phyloP scores from a whole-genome alignment of 2,888 invertebrate species.

The Teleogryllus oceanicus region DNA sequence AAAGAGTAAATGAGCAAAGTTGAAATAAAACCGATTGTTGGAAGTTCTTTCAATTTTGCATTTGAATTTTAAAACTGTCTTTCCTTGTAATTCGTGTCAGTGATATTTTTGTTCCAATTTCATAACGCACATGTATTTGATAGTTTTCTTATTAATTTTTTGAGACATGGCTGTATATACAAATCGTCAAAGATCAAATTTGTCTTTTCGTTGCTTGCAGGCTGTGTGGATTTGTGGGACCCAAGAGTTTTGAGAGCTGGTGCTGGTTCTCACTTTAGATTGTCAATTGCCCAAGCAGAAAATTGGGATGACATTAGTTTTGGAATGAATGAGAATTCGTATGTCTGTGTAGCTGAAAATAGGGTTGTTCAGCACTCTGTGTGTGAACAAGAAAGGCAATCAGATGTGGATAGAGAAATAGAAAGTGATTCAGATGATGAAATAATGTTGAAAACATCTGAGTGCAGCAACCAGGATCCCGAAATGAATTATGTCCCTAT shows the following conservation, averaged over 20 bases:
- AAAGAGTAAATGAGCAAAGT: no score
- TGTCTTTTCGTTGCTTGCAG: conserved; percentile 48
- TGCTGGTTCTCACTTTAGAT: conserved; percentile 79
- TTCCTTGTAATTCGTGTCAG: not conserved
- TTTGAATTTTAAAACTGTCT: not conserved
- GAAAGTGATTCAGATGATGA: conserved; percentile 20
- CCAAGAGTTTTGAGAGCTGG: conserved; percentile 80
- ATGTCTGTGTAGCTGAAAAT: conserved; percentile 31
- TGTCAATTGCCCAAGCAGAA: conserved; percentile 63
- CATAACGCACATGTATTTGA: no score
- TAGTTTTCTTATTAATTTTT: not conserved
- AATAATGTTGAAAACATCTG: not conserved
- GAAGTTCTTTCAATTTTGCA: conserved; percentile 27
- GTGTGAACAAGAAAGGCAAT: not conserved
- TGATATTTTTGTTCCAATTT: no score
- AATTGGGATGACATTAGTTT: conserved; percentile 24
- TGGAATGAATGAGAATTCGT: conserved; percentile 20
- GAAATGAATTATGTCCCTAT: conserved; percentile 51
- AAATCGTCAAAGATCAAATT: not conserved
- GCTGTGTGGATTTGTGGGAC: conserved; percentile 88
- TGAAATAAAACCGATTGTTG: no score
- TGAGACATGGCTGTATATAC: not conserved
- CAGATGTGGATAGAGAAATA: conserved; percentile 19
- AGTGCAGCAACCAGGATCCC: not conserved
- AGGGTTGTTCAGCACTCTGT: not conserved